These are phyloP conservation scores for Furnarius figulus DNA, from an alignment of 2,113 vertebrate species.

Conservation along the genomic window DNA sequence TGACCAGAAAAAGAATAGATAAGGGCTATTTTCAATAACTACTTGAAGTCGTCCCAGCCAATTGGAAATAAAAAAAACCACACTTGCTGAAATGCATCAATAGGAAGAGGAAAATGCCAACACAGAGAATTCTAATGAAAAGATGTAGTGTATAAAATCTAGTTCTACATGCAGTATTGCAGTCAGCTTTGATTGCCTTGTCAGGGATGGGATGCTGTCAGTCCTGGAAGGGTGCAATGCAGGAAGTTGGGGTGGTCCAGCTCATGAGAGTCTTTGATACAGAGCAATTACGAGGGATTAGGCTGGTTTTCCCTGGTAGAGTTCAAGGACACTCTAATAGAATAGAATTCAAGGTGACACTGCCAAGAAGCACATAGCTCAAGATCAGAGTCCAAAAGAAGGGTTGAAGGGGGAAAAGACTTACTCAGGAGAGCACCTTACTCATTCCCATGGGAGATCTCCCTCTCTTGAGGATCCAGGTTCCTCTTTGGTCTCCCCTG, in stretches of 20 bases:
- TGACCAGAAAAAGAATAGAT: constrained; percentile 37
- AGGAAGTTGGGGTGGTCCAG: not conserved
- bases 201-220: not conserved
- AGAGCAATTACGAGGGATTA: constrained; percentile 6
- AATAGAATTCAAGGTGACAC: constrained; percentile 33
- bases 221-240: not conserved
- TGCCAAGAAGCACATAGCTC: not conserved
- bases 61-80: not conserved
- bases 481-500: not conserved
- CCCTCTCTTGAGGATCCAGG: not conserved
- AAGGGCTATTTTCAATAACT: constrained; percentile 46
- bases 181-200: constrained; percentile 15
- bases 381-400: not conserved
- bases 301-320: constrained; percentile 43
- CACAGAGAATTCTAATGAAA: constrained; percentile 28
- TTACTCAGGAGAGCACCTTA: not conserved
- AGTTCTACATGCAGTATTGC: not conserved
- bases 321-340: not conserved
- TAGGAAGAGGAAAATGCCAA: constrained; percentile 17
- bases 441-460: not conserved
- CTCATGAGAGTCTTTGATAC: constrained; percentile 10
- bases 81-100: constrained; percentile 7
- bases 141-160: not conserved
- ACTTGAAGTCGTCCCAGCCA: constrained; percentile 35
- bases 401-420: not conserved